Percentiles rank a stretch among this genome's conserved stretches.
phyloP scores from a whole-genome alignment of 2,113 vertebrate species.

The Grammomys dolichurus region DNA sequence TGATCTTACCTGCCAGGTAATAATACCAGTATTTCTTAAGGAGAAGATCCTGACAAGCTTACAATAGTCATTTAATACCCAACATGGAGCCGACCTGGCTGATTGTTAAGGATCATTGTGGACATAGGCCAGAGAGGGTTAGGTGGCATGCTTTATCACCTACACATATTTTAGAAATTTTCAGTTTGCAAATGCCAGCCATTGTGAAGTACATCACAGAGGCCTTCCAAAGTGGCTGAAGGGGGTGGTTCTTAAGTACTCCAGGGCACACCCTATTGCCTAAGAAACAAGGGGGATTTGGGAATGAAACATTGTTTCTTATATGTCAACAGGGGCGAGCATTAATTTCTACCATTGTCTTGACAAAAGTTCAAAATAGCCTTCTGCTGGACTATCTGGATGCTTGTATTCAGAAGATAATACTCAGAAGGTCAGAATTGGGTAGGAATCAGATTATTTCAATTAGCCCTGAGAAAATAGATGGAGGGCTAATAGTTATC shows the following conservation, averaged over 20 bases:
- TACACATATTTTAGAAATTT: background rate
- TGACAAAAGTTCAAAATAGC: background rate
- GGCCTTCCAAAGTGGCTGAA: background rate
- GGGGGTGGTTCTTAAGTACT: background rate
- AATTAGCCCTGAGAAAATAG: background rate
- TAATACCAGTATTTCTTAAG: background rate
- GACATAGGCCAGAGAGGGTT: background rate
- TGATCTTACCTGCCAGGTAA: background rate
- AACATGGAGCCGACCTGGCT: background rate
- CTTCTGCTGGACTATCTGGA: background rate
- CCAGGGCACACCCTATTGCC: background rate
- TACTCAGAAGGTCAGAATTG: background rate
- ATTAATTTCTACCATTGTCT: background rate
- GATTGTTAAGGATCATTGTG: background rate
- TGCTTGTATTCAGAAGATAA: background rate
- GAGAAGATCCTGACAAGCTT: background rate
- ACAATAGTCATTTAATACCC: background rate
- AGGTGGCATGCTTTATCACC: background rate
- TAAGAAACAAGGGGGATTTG: background rate
- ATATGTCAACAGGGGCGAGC: background rate
- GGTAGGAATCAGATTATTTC: background rate
- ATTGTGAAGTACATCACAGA: background rate
- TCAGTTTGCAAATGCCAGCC: background rate
- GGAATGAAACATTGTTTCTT: background rate
- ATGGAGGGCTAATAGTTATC: too few relatives aligned